A percentile compares a stretch with the other conserved stretches of the same genome.
Evolutionary conservation across 2,797 vertebrate genomes (phyloP).

Genomic region (Leucoraja ocellata): DNA sequence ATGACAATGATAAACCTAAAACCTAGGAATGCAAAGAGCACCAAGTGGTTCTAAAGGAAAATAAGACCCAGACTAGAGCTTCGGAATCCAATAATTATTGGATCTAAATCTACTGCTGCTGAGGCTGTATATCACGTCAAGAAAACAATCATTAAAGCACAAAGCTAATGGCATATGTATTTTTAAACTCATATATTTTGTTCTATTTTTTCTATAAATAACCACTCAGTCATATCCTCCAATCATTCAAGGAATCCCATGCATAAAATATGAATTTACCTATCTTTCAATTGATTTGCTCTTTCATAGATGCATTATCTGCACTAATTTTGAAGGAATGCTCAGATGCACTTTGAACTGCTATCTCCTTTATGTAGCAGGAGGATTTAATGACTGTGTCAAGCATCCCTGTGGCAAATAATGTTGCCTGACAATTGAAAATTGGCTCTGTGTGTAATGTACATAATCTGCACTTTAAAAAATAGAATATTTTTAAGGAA

Average conservation of each 20-base stretch:
- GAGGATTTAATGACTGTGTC: background rate
- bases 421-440: background rate
- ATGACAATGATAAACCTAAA: too few relatives aligned
- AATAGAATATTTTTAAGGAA: background rate
- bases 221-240: background rate
- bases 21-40: conserved; percentile 41
- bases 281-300: background rate
- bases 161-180: background rate
- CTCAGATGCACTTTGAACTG: background rate
- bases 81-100: background rate
- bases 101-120: background rate
- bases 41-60: conserved; percentile 43
- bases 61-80: conserved; percentile 39
- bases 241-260: background rate
- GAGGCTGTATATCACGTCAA: background rate
- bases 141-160: background rate
- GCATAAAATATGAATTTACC: background rate
- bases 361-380: background rate
- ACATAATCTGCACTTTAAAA: background rate
- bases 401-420: background rate
- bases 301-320: background rate
- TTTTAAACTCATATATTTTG: background rate
- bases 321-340: background rate
- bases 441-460: background rate
- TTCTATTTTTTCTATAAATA: background rate